Conservation (phyloP, 2,113 vertebrate species). For the Lontra canadensis region DNA sequence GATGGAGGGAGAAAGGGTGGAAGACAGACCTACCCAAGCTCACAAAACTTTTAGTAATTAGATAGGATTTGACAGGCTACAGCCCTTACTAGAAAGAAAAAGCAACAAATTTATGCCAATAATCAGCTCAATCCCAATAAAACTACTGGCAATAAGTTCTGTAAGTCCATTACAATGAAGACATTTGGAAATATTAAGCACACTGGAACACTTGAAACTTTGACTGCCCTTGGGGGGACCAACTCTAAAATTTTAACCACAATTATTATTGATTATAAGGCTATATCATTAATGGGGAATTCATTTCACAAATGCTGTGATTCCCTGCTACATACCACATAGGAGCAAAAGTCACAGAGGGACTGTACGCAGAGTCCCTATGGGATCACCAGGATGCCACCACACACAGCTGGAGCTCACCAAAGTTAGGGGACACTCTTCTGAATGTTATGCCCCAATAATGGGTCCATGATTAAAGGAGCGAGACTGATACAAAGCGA, state of each 20-base stretch:
- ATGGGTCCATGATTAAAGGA: no score
- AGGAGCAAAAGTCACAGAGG: not conserved
- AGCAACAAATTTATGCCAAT: not conserved
- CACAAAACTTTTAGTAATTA: not conserved
- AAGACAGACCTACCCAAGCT: not conserved
- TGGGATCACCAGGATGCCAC: not conserved
- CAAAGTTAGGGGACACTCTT: not conserved
- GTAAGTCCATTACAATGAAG: not conserved
- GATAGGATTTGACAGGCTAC: not conserved
- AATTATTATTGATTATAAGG: not conserved
- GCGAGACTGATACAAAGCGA: no score
- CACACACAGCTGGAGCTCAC: not conserved
- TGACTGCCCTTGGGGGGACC: not conserved
- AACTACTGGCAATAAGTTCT: not conserved
- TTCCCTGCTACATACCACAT: not conserved
- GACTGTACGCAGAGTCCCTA: not conserved
- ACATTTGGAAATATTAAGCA: not conserved
- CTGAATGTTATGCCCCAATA: not conserved
- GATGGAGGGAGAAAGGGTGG: not conserved
- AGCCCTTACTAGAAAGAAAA: slow-evolving; percentile 8
- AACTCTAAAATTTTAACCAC: not conserved
- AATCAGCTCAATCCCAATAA: not conserved
- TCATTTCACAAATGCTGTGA: not conserved
- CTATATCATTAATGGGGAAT: not conserved
- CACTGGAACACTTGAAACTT: not conserved